Percentiles rank a stretch among this genome's conserved stretches.
phyloP scores from a whole-genome alignment of 23 tunicate species.

The Styela clava region DNA sequence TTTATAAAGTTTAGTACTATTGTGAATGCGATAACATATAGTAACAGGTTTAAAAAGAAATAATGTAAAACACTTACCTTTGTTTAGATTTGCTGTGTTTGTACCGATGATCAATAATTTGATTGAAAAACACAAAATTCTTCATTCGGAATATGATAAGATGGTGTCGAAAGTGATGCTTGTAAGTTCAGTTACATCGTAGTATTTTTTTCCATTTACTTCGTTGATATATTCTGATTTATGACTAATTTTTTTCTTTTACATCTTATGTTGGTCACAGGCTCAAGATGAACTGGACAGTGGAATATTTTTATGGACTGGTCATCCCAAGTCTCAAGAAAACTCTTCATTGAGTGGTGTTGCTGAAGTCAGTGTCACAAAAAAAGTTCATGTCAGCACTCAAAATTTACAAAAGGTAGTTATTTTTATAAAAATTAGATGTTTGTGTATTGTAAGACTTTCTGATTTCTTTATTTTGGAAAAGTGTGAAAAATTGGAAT shows the following conservation, averaged over 20 bases:
- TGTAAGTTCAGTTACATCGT: slow-evolving; percentile 20
- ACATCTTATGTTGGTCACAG: not conserved
- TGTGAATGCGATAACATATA: too few species aligned
- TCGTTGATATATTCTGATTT: not conserved
- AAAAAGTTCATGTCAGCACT: slow-evolving; percentile 62
- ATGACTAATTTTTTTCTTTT: not conserved
- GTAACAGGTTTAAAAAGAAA: too few species aligned
- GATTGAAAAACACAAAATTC: slow-evolving; percentile 61
- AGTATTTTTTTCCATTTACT: not conserved
- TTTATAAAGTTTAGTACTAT: too few species aligned
- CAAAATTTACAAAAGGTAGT: slow-evolving; percentile 65
- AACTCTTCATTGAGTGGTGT: not conserved
- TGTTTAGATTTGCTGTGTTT: slow-evolving; percentile 48
- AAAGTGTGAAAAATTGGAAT: too few species aligned
- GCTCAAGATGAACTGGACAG: slow-evolving; percentile 28
- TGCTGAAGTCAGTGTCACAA: slow-evolving; percentile 38
- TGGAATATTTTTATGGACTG: slow-evolving; percentile 67
- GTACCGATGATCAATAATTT: slow-evolving; percentile 49
- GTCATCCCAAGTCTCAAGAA: not conserved
- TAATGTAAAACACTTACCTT: too few species aligned
- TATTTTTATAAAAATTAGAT: too few species aligned
- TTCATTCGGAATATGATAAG: slow-evolving; percentile 44
- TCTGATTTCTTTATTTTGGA: too few species aligned
- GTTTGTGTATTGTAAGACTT: too few species aligned
- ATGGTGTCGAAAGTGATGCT: slow-evolving; percentile 58